phyloP scores from a whole-genome alignment of 2,797 vertebrate genomes.

The Sebastes oblongus region DNA sequence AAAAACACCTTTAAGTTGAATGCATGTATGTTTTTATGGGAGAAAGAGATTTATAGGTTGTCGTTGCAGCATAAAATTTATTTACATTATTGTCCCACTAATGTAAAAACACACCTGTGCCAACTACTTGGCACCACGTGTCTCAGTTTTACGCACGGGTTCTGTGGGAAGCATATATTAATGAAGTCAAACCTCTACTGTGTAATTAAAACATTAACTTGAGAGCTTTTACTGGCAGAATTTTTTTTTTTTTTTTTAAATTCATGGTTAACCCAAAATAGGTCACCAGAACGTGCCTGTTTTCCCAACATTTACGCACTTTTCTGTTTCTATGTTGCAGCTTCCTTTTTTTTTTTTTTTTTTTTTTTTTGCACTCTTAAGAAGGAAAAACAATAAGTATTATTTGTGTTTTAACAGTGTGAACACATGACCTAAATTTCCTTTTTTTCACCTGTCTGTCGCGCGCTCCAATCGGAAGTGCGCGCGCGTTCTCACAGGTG shows the following conservation, averaged over 20 bases:
- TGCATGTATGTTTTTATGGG: neutral
- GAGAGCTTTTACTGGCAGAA: neutral
- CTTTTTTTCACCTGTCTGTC: conserved; percentile 27
- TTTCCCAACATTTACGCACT: neutral
- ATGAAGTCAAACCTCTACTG: neutral
- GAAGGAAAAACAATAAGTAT: neutral
- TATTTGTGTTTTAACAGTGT: neutral
- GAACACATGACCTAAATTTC: conserved; percentile 32
- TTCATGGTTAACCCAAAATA: neutral
- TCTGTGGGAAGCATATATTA: neutral
- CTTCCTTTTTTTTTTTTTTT: neutral
- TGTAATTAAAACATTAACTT: neutral
- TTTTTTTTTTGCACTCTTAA: neutral
- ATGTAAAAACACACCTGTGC: neutral
- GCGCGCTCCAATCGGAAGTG: conserved; percentile 1
- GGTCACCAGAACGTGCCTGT: fast-evolving
- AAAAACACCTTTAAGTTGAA: too few species aligned
- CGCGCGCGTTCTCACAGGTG: conserved; percentile 62
- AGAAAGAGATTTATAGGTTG: neutral
- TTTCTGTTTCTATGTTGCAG: too few species aligned
- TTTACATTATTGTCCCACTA: neutral
- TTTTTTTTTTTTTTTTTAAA: too few species aligned
- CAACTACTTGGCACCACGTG: conserved; percentile 21
- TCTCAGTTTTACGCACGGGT: neutral
- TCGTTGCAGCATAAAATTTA: neutral